A percentile compares a stretch with the other conserved stretches of the same genome.
Conservation (phyloP, 92 coral and sea anemone genomes). For the Parazoanthus atlanticus region DNA sequence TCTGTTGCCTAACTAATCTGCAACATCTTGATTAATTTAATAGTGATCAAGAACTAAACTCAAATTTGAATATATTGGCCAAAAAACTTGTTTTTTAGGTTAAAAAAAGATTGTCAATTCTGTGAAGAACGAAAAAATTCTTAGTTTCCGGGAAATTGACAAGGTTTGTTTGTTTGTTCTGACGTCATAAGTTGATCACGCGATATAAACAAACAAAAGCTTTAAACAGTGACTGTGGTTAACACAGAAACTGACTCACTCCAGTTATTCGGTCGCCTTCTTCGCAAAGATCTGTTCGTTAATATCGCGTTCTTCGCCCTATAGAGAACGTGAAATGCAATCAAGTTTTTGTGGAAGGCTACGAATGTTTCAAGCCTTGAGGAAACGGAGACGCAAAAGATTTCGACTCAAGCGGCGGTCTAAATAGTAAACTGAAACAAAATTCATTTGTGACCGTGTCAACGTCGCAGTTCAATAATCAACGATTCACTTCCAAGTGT, state of each 20-base stretch:
- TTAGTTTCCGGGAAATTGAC: too few species aligned
- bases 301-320: not conserved
- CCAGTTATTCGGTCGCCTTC: not conserved
- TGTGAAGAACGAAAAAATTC: too few species aligned
- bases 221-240: too few species aligned
- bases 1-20: too few species aligned
- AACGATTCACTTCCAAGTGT: not conserved
- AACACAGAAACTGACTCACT: not conserved
- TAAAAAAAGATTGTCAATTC: too few species aligned
- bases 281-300: not conserved
- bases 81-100: too few species aligned
- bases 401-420: not conserved
- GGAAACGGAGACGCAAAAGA: slow-evolving; percentile 4
- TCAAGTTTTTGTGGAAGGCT: not conserved
- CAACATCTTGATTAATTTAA: too few species aligned
- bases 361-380: not conserved
- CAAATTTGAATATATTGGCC: too few species aligned
- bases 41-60: too few species aligned
- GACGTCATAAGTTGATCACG: not conserved
- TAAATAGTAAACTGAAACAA: not conserved
- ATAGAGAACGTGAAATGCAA: slow-evolving; percentile 11
- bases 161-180: not conserved
- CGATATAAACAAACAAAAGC: not conserved
- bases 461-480: not conserved
- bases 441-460: not conserved